phyloP scores from a whole-genome alignment of 2,113 vertebrate genomes.

The Baryphthengus martii region DNA sequence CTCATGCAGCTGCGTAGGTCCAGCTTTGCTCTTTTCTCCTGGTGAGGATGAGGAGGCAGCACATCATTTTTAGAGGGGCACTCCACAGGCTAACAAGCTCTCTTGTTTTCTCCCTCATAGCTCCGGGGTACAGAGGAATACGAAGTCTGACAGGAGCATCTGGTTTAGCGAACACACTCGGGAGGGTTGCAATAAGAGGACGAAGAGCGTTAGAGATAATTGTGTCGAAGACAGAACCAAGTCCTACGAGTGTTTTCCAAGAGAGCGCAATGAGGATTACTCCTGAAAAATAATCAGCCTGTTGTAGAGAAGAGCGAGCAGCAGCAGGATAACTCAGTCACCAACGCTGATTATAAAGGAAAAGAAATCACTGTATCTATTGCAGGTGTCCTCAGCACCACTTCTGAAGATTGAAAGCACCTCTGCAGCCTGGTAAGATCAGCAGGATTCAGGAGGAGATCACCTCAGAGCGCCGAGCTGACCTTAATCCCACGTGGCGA shows the following conservation, averaged over 20 bases:
- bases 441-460: neutral
- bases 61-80: neutral
- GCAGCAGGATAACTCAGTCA: neutral
- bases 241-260: neutral
- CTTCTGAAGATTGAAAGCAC: neutral
- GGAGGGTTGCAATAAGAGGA: neutral
- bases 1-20: neutral
- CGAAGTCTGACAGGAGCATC: neutral
- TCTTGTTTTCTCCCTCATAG: neutral
- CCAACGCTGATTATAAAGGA: neutral
- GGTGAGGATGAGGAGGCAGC: neutral
- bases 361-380: neutral
- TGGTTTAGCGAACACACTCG: neutral
- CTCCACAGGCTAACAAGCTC: neutral
- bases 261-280: neutral
- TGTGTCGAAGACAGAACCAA: neutral
- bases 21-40: neutral
- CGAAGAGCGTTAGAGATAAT: neutral
- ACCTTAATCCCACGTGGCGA: neutral
- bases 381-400: neutral
- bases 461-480: neutral
- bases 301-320: neutral
- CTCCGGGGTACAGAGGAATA: neutral
- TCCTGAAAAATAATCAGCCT: neutral
- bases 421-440: neutral